A percentile compares a stretch with the other conserved stretches of the same genome.
Conservation (phyloP, 2,797 vertebrate genomes). For the Peromyscus eremicus region DNA sequence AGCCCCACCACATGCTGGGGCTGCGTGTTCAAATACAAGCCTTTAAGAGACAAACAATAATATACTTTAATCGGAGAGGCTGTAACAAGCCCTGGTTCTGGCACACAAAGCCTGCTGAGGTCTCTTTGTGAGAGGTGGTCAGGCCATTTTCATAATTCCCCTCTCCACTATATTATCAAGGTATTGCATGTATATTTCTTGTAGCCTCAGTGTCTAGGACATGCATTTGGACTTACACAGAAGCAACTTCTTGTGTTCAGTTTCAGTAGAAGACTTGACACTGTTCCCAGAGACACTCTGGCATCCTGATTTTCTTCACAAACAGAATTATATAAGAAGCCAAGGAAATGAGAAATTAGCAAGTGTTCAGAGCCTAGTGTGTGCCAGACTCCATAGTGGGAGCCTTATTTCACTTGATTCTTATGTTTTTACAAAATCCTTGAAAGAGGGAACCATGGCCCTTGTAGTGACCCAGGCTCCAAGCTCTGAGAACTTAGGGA, state of each 20-base stretch:
- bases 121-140: not conserved
- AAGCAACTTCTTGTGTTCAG: conserved; percentile 48
- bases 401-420: not conserved
- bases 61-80: conserved; percentile 39
- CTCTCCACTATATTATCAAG: not conserved
- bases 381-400: not conserved
- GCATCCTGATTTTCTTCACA: conserved; percentile 42
- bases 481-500: not conserved
- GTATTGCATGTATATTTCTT: conserved; percentile 30
- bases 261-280: conserved; percentile 61
- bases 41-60: not conserved
- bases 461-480: not conserved
- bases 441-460: not conserved
- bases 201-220: conserved; percentile 47
- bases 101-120: not conserved
- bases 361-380: not conserved
- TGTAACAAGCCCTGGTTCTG: not conserved
- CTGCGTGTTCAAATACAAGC: not conserved
- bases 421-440: not conserved
- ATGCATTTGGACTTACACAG: conserved; percentile 40
- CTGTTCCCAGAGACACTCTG: conserved; percentile 48
- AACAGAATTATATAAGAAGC: conserved; percentile 67
- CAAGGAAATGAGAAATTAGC: conserved; percentile 48
- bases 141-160: not conserved
- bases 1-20: not conserved